phyloP scores from a whole-genome alignment of 1,140 invertebrate genomes.

The Neodiprion virginianus region DNA sequence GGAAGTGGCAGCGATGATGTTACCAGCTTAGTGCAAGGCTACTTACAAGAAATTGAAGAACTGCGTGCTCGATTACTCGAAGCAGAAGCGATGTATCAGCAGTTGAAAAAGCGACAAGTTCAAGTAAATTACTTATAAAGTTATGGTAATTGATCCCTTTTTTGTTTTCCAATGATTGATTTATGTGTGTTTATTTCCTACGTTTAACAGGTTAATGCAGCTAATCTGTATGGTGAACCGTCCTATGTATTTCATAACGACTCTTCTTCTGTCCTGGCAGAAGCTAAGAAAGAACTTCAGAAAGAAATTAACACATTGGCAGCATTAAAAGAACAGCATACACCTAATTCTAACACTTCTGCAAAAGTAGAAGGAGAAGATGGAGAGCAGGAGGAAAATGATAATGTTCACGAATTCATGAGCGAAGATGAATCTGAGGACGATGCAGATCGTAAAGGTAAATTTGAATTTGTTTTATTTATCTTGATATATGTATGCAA shows the following conservation, averaged over 20 bases:
- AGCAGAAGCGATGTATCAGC: constrained; percentile 84
- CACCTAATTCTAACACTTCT: constrained; percentile 36
- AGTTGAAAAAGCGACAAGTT: constrained; percentile 69
- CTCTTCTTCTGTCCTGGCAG: constrained; percentile 63
- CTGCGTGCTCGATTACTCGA: constrained; percentile 86
- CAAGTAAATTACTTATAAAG: constrained; percentile 37
- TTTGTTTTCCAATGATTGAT: not conserved
- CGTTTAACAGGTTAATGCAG: constrained; percentile 23
- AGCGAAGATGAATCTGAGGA: constrained; percentile 70
- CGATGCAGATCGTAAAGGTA: constrained; percentile 62
- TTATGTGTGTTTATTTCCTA: constrained; percentile 1
- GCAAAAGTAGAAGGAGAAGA: constrained; percentile 52
- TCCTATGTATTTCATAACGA: constrained; percentile 51
- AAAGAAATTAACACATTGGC: constrained; percentile 63
- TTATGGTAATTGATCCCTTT: not conserved
- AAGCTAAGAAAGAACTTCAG: constrained; percentile 73
- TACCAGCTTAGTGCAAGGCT: constrained; percentile 78
- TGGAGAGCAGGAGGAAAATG: constrained; percentile 50
- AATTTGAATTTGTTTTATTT: not conserved
- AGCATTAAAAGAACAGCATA: constrained; percentile 52
- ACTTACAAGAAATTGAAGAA: constrained; percentile 92
- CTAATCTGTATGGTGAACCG: constrained; percentile 50
- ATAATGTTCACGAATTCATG: constrained; percentile 65
- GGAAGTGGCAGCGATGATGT: constrained; percentile 65
- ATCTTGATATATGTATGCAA: not conserved